These are phyloP conservation scores for Leucania comma DNA, from an alignment of 2,888 invertebrate species.

Conservation along the genomic window DNA sequence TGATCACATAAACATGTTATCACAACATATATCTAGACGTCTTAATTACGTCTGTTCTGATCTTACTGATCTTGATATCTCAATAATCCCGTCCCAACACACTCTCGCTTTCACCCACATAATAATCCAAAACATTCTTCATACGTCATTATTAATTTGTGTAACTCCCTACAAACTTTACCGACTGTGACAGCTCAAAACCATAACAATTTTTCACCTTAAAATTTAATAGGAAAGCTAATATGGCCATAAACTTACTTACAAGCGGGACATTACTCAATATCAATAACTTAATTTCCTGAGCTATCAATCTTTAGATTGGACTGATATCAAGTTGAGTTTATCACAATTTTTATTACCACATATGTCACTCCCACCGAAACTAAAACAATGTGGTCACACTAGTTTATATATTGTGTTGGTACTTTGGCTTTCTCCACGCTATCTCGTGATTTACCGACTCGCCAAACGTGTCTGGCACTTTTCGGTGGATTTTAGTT, in stretches of 20 bases:
- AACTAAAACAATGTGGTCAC: constrained; percentile 69
- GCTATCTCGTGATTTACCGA: constrained; percentile 81
- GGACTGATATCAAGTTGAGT: constrained; percentile 67
- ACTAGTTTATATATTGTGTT: constrained; percentile 69
- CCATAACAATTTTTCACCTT: constrained; percentile 68
- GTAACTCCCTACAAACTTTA: constrained; percentile 50
- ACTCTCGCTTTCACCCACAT: constrained; percentile 56
- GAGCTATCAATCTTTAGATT: constrained; percentile 68
- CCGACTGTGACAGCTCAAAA: constrained; percentile 56
- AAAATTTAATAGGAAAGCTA: constrained; percentile 65
- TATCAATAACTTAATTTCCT: constrained; percentile 71
- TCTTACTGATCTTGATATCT: constrained; percentile 43
- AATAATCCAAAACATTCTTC: constrained; percentile 45
- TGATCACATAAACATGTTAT: background rate
- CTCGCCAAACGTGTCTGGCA: constrained; percentile 78
- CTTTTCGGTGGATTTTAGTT: constrained; percentile 68
- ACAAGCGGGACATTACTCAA: constrained; percentile 67
- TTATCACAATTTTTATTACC: constrained; percentile 69
- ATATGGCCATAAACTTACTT: constrained; percentile 64
- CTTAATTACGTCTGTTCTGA: constrained; percentile 15
- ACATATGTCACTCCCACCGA: constrained; percentile 69
- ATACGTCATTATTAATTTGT: constrained; percentile 58
- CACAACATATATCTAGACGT: constrained; percentile 9
- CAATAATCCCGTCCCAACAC: constrained; percentile 23
- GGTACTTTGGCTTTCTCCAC: constrained; percentile 79